Base-by-base conservation (phyloP, 2,888 invertebrate species). In the Glaucopsyche alexis region DNA sequence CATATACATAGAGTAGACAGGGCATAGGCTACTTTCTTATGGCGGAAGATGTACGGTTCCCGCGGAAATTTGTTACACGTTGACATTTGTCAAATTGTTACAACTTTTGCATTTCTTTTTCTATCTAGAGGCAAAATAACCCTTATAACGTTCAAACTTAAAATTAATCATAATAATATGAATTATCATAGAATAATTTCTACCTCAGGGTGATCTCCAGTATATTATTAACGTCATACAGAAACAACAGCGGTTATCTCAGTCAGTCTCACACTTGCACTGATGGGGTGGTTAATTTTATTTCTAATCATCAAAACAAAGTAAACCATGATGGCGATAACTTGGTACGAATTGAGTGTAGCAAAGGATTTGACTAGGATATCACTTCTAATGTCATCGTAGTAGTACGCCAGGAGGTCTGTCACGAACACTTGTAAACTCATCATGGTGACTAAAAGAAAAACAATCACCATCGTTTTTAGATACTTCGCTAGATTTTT, bases 381-480 rank as follows among this genome's bases (percentile, higher is more conserved):
- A 0, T 72, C 65, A 70, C 76, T 77, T 5, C 66, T 73, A 29
- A 73, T 76, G 13, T 77, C 42, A 2, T 71, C 72, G 13, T 79
- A 77, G 50, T 79, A 77, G 38, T 77, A 75, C 0, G 81, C 78
- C 29, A 81, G 74, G 0, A 85, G 71, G 77, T 89, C 89, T 0
- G 82, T 84, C 0, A 83, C 11, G 0, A 89, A 79, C 1, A 88
- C 84, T 76, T 89, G 89, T 8, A 88, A 74, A 77, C 87, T 85
- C 0, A 85, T 82, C 11, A 88, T 82, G 49, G 82, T 81, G 3
- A 88, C 79, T 19, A 90, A 76, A 8, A 86, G 78, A 45, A 86
- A 86, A 0, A 84, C 82, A 0, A 88, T 79, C 0, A 84, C 49
- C 0, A 81, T 78, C 5, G 81, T 80, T 76, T 84, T 85, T 2